Base-by-base conservation (phyloP, 2,888 invertebrate species). In the Mellilla xanthometata region DNA sequence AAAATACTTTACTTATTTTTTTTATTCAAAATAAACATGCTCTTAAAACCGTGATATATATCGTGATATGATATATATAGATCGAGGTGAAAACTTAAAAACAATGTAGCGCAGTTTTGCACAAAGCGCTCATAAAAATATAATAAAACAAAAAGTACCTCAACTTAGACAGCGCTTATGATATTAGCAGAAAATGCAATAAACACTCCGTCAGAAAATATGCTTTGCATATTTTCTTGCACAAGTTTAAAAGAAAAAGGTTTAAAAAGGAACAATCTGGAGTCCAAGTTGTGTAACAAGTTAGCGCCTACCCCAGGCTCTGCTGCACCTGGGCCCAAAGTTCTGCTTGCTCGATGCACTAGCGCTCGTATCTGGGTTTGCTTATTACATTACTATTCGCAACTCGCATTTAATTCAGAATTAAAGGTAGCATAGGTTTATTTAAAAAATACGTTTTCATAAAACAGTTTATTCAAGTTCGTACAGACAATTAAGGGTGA, bases 241-340 rank as follows among this genome's bases (percentile, higher is more conserved):
- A 31, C 6, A 27, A 42, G 28, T 42, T 52, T 48, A 29, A 51
- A 56, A 50, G 45, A 52, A 58, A 61, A 54, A 59, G 53, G 51
- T 58, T 60, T 61, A 62, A 61, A 68, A 65, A 54, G 48, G 52
- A 64, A 63, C 67, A 72, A 63, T 65, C 65, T 59, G 53, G 52
- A 62, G 64, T 58, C 50, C 53, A 68, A 72, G 60, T 72, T 72
- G 56, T 65, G 65, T 62, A 65, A 65, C 74, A 73, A 74, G 60
- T 74, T 72, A 70, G 63, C 68, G 67, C 65, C 52, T 60, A 58
- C 61, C 61, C 67, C 44, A 58, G 51, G 33, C 33, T 44, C 45
- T 11, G 35, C 28, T 40, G 58, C 73, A 73, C 74, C 74, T 73
- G 73, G 48, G 49, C 30, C 54, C 52, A 61, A 69, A 62, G 65